These are phyloP conservation scores for Channallabes apus DNA, from an alignment of 2,797 vertebrate species.

Conservation along the genomic window DNA sequence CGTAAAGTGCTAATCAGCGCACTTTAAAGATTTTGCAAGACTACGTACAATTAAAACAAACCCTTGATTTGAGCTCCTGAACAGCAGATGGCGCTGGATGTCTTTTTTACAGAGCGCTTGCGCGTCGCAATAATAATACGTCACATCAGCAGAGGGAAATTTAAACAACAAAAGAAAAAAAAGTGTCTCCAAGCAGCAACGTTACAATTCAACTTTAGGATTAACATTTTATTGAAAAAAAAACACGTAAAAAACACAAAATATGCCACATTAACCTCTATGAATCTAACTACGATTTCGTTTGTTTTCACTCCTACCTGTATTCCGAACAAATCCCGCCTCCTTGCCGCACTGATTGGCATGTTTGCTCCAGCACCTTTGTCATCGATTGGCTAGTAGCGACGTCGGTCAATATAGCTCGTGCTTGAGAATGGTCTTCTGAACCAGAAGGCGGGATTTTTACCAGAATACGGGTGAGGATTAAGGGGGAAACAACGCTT, in stretches of 20 bases:
- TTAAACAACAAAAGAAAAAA: slow-evolving; percentile 6
- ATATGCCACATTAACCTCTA: background rate
- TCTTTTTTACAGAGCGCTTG: background rate
- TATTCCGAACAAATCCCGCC: slow-evolving; percentile 9
- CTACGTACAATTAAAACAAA: background rate
- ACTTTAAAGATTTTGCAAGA: background rate
- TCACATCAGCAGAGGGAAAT: slow-evolving; percentile 37
- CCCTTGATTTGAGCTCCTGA: background rate
- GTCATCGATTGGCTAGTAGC: background rate
- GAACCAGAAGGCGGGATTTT: background rate
- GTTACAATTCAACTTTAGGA: background rate
- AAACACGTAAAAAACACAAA: background rate
- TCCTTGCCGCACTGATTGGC: background rate
- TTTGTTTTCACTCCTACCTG: background rate
- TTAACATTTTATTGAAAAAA: background rate
- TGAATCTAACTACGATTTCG: too few relatives aligned
- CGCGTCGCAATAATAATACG: background rate
- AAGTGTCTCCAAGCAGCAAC: background rate
- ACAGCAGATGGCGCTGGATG: slow-evolving; percentile 4
- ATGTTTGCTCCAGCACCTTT: background rate
- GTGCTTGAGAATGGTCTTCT: background rate
- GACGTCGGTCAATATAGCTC: background rate
- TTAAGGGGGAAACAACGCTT: background rate
- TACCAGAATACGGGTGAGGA: slow-evolving; percentile 3
- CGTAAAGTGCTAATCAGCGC: background rate